Base-by-base conservation (phyloP, 2,113 vertebrate species). In the Otus sunia region DNA sequence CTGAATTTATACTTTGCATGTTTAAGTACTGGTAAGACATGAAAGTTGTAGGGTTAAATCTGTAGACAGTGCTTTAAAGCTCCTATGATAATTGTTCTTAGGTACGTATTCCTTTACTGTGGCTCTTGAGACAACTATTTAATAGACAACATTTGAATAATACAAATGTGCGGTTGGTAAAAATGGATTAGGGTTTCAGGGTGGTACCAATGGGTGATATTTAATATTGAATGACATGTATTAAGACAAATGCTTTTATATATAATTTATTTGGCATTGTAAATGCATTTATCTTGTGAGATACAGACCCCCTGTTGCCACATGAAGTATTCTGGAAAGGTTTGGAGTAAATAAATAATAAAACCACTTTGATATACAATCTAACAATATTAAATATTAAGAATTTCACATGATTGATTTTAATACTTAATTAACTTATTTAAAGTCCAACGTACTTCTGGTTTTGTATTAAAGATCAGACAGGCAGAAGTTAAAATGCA, bases 381-480 rank as follows among this genome's bases (percentile, higher is more conserved):
- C 98, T 98, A 98, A 98, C 97, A 98, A 96, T 98, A 98, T 98
- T 98, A 98, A 98, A 98, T 98, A 98, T 98, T 98, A 98, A 98
- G 97, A 97, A 96, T 98, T 97, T 97, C 95, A 97, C 97, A 98
- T 98, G 97, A 98, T 98, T 98, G 97, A 98, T 98, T 98, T 98
- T 98, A 98, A 98, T 98, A 98, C 97, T 98, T 98, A 98, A 98
- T 98, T 98, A 98, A 98, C 97, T 97, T 98, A 96, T 94, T 97
- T 98, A 97, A 97, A 98, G 96, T 97, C 95, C 96, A 97, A 52
- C 95, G 88, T 96, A 96, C 93, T 92, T 95, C 90, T 94, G 45
- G 89, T 95, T 97, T 97, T 71, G 36, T 93, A 97, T 97, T 97
- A 96, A 97, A 97, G 88, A 97, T 96, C 88, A 97, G 96, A 92